These are phyloP conservation scores for Rhagophthalmus giganteus DNA, from an alignment of 2,888 invertebrate species.

Conservation along the genomic window DNA sequence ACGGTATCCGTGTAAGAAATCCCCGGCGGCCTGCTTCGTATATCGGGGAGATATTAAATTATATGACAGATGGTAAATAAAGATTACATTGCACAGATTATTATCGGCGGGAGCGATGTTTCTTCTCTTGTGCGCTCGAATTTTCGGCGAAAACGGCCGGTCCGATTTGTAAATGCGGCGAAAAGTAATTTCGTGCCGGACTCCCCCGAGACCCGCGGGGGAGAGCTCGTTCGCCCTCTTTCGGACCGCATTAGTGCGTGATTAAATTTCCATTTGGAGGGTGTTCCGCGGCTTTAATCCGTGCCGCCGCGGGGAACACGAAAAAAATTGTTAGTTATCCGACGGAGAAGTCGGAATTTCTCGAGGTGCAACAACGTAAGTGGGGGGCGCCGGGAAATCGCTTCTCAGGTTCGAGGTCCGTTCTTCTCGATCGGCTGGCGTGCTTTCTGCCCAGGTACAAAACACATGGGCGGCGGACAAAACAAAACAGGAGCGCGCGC, in stretches of 20 bases:
- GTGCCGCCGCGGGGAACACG: conserved; percentile 10
- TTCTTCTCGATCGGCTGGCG: no score
- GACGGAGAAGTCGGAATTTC: not conserved
- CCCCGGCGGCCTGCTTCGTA: conserved; percentile 23
- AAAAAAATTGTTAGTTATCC: conserved; percentile 6
- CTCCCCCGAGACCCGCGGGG: conserved; percentile 41
- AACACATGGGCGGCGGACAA: no score
- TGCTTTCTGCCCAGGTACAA: no score
- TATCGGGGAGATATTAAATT: conserved; percentile 39
- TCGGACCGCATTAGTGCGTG: conserved; percentile 50
- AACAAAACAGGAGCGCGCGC: no score
- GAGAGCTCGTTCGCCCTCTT: conserved; percentile 50
- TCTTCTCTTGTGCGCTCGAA: no score
- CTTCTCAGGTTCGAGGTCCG: no score
- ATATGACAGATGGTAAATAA: conserved; percentile 41
- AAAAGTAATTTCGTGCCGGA: conserved; percentile 47
- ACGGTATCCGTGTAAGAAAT: conserved; percentile 22
- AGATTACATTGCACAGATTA: no score
- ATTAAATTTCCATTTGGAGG: conserved; percentile 51
- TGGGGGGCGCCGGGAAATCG: no score
- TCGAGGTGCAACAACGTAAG: no score
- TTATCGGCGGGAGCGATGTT: conserved; percentile 2
- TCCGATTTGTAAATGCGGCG: conserved; percentile 41
- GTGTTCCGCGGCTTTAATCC: conserved; percentile 33
- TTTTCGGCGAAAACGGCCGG: no score